These are phyloP conservation scores for Sylvilagus bachmani DNA, from an alignment of 2,113 vertebrate genomes.

Conservation along the genomic window DNA sequence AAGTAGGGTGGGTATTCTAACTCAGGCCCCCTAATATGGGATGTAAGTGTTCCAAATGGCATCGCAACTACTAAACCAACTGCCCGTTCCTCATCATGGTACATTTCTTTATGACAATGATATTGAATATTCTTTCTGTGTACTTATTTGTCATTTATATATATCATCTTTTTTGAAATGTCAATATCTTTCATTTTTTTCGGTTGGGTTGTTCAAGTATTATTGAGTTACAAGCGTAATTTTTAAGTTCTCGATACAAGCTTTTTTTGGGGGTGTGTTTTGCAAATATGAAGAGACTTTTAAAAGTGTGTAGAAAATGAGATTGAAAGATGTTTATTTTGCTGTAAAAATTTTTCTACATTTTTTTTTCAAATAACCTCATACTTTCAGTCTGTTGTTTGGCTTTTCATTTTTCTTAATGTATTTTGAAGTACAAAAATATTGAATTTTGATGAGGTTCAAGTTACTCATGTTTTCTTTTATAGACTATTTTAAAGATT, in stretches of 20 bases:
- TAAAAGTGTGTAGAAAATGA: too few relatives aligned
- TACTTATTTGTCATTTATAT: neutral
- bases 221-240: neutral
- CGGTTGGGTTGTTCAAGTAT: neutral
- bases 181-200: neutral
- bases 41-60: too few relatives aligned
- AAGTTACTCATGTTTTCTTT: neutral
- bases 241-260: neutral
- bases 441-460: neutral
- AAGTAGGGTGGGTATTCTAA: too few relatives aligned
- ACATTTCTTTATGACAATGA: neutral
- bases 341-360: too few relatives aligned
- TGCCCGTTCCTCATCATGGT: neutral
- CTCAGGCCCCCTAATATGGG: too few relatives aligned
- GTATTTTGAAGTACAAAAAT: neutral
- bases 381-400: neutral
- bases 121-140: neutral
- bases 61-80: too few relatives aligned
- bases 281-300: neutral
- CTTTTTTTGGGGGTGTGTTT: slow-evolving; percentile 11
- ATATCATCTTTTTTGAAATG: neutral
- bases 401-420: slow-evolving; percentile 39
- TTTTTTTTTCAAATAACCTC: too few relatives aligned
- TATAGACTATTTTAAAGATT: too few relatives aligned
- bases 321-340: too few relatives aligned